Percentiles rank a stretch among this genome's conserved stretches.
phyloP scores from a whole-genome alignment of 2,888 invertebrate genomes.

The Melieria picta region DNA sequence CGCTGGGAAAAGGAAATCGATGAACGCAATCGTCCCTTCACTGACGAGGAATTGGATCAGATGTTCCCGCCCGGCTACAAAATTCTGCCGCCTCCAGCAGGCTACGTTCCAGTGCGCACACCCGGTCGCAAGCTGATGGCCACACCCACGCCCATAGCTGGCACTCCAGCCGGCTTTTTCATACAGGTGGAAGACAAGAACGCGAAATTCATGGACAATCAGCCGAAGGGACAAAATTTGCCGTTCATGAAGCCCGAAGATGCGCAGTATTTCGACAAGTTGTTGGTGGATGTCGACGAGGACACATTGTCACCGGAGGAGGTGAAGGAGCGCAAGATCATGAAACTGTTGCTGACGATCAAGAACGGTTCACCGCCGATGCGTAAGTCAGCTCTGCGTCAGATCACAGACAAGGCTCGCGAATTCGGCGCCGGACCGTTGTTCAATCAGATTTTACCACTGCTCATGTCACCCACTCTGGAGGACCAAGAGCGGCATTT shows the following conservation, averaged over 20 bases:
- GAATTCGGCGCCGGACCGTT: conserved; percentile 98
- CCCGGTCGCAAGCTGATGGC: conserved; percentile 97
- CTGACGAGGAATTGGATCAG: conserved; percentile 96
- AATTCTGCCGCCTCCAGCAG: conserved; percentile 93
- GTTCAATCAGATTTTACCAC: conserved; percentile 98
- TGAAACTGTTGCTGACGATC: conserved; percentile 97
- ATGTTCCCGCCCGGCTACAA: conserved; percentile 99
- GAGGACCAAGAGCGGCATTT: conserved; percentile 99
- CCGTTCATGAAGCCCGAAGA: conserved; percentile 99
- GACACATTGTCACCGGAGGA: conserved; percentile 95
- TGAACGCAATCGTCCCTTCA: conserved; percentile 94
- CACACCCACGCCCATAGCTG: conserved; percentile 96
- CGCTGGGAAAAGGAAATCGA: conserved; percentile 99
- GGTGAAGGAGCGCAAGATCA: conserved; percentile 97
- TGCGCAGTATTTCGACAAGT: conserved; percentile 99
- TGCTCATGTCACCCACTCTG: conserved; percentile 99
- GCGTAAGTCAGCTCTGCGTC: conserved; percentile 96
- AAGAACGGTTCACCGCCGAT: conserved; percentile 99
- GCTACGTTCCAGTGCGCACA: conserved; percentile 95
- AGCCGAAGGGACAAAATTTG: conserved; percentile 94
- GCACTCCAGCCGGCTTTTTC: conserved; percentile 93
- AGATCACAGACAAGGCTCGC: conserved; percentile 98
- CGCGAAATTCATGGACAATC: conserved; percentile 91
- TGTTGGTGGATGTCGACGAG: conserved; percentile 97
- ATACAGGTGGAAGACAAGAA: conserved; percentile 91